A percentile compares a stretch with the other conserved stretches of the same genome.
Evolutionary conservation across 2,113 vertebrate genomes (phyloP).

Genomic region (Regulus satrapa): DNA sequence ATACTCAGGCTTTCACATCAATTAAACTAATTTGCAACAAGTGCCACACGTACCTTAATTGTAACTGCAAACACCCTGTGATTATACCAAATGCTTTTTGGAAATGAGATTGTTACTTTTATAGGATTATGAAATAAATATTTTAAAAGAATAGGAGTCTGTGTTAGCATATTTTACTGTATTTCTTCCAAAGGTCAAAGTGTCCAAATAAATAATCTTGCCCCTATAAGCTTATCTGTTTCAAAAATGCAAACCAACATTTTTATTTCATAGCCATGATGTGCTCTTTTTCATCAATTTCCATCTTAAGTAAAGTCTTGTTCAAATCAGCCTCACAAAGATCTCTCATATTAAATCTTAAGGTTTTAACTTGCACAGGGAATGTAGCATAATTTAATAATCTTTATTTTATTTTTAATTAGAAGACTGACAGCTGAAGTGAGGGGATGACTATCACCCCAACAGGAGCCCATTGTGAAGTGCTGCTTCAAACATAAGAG

Average conservation of each 20-base stretch:
- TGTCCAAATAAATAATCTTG: neutral
- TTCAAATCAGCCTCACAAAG: neutral
- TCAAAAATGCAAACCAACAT: neutral
- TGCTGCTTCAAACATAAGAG: neutral
- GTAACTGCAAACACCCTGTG: neutral
- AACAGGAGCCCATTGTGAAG: rapidly evolving
- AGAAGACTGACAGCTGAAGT: neutral
- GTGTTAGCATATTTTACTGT: neutral
- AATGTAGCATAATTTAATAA: neutral
- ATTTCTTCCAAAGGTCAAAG: neutral
- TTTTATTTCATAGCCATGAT: neutral
- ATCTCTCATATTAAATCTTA: neutral
- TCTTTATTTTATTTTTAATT: neutral
- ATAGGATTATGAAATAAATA: neutral
- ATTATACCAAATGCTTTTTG: neutral
- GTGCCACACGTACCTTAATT: neutral
- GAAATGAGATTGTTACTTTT: neutral
- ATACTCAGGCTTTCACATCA: neutral
- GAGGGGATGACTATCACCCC: neutral
- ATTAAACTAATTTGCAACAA: slow-evolving; percentile 34
- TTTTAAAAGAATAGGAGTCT: neutral
- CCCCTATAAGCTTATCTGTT: neutral
- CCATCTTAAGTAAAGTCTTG: neutral
- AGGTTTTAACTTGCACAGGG: neutral
- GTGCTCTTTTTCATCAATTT: neutral